Evolutionary conservation across 2,113 vertebrate species (phyloP), one percentile per base, ranked within the genome.

Genomic region (Antennarius striatus): DNA sequence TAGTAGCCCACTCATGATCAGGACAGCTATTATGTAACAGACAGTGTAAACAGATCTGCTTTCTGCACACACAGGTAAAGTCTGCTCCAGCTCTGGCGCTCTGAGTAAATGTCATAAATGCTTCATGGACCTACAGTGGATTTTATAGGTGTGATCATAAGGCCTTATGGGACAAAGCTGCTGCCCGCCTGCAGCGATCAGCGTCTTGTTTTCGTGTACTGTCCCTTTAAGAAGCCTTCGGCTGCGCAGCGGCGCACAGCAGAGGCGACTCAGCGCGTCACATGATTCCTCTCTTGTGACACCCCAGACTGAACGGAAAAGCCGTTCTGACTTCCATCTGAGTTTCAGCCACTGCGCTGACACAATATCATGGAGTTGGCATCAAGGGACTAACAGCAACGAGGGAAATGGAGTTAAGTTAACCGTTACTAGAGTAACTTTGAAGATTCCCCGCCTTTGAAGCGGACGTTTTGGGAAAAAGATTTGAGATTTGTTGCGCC

Each of bases 231-330:
- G 88, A 81, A 73, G 71, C 67, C 71, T 42, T 46, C 28, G 30
- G 0, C 22, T 75, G 77, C 78, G 82, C 86, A 86, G 86, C 79
- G 76, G 87, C 77, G 63, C 78, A 43, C 42, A 43, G 10, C 66
- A 63, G 22, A 22, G 22, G 22, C 22, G 22, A 71, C 40, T 73
- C 77, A 47, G 62, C 58, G 16, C 79, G 15, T 92, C 94, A 96
- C 94, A 90, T 95, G 95, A 93, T 89, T 80, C 63, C 51, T 87
- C 93, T 95, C 94, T 94, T 93, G 94, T 93, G 93, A 94, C 93
- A 79, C 86, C 86, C 86, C 76, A 73, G 86, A 81, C 82, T 88
- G 77, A 82, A 86, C 89, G 75, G 68, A 73, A 73, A 82, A 85
- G 73, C 81, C 66, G 76, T 42, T 56, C 36, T 53, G 68, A 86